Evolutionary conservation across 1,140 invertebrate species (phyloP), one percentile per base, ranked within the genome.

Genomic region (Pseudoatta argentina): DNA sequence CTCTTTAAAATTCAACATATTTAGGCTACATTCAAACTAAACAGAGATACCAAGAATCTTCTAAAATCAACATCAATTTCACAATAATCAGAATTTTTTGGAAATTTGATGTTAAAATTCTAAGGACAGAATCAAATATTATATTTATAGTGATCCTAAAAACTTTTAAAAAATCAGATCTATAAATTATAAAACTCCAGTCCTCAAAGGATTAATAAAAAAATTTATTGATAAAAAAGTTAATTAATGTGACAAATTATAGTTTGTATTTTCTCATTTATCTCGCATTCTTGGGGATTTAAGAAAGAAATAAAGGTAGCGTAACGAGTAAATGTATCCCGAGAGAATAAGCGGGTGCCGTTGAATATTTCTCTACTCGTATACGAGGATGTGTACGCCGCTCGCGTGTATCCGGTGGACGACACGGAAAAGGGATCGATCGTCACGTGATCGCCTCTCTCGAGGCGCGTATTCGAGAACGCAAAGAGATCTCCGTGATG

Each of bases 401-500:
- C 39, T 34, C 51, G 51, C 64, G 30, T 44, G 48, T 81, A 72
- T 72, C 57, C 59, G 83, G 86, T 83, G 85, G 53, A 59, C 63
- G 75, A 44, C 61, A 73, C 44, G 67, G 66, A 57, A 85, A 75
- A 76, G 51, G 63, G 81, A 87, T 87, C 66, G 57, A 81, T 85
- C 72, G 57, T 73, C 48, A 64, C 59, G 57, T 61, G 72, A 85
- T 85, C 81, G 81, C 14, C 44, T 85, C 82, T 85, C 51, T 77
- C 82, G 24, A 63, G 39, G 81, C 44, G 48, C 39, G 82, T 73
- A 73, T 85, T 77, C 83, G 73, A 72, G 85, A 75, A 48, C 61
- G 72, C 76, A 79, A 77, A 75, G 77, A 85, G 89, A 90, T 85
- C 73, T 67, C 24, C 30, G 59, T 48, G 51, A 34, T 55, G 69